Evolutionary conservation across 2,113 vertebrate species (phyloP).

Genomic region (Corapipo altera): DNA sequence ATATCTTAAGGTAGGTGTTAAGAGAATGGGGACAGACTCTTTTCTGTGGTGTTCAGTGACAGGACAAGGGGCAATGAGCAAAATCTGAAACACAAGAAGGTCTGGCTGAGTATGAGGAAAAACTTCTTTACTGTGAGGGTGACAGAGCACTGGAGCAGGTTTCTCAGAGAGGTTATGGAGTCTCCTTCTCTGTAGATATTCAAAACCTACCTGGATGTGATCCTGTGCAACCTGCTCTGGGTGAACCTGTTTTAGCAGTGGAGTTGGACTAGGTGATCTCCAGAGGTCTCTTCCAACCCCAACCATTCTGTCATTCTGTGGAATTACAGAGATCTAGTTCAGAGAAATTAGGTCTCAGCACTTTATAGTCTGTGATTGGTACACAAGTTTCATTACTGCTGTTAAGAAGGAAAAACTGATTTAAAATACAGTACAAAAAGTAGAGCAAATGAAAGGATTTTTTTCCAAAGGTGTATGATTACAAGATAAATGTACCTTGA

Average conservation of each 20-base stretch:
- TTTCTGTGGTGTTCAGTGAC: neutral
- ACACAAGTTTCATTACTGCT: neutral
- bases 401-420: neutral
- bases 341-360: neutral
- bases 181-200: neutral
- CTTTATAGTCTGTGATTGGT: neutral
- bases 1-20: neutral
- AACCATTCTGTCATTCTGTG: neutral
- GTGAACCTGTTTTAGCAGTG: neutral
- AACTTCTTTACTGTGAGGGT: neutral
- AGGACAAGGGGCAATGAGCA: neutral
- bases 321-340: neutral
- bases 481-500: neutral
- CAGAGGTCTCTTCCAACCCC: neutral
- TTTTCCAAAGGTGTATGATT: neutral
- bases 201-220: neutral
- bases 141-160: neutral
- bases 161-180: neutral
- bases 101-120: neutral
- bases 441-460: neutral
- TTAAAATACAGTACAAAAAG: neutral
- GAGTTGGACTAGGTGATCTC: neutral
- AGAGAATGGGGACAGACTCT: rapidly evolving
- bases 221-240: neutral
- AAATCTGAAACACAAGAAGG: neutral